These are phyloP conservation scores for Chaetorhynchus papuensis DNA, from an alignment of 2,113 vertebrate species.

Conservation along the genomic window DNA sequence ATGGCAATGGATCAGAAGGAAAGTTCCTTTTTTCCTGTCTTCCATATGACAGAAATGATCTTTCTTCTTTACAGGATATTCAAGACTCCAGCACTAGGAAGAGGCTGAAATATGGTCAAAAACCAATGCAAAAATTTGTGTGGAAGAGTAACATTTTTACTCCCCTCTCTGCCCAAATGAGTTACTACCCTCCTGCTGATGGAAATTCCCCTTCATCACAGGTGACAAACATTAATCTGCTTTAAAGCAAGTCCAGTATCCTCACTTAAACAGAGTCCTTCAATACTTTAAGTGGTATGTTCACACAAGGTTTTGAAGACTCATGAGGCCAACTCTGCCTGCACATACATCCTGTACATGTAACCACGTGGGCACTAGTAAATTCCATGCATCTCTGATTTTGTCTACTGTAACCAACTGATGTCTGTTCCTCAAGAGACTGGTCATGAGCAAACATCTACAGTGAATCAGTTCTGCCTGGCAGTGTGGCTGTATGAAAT, in stretches of 20 bases:
- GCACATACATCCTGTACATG: rapidly evolving
- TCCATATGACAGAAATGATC: rapidly evolving
- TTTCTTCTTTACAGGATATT: neutral
- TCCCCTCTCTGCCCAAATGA: neutral
- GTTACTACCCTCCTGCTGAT: neutral
- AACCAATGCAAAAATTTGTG: neutral
- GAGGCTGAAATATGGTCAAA: neutral
- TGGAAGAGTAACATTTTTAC: neutral
- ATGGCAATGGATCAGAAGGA: neutral
- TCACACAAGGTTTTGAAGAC: neutral
- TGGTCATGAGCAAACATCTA: neutral
- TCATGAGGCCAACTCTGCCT: neutral
- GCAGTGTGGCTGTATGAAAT: neutral
- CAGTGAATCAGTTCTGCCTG: neutral
- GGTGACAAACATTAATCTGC: neutral
- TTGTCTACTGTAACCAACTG: neutral
- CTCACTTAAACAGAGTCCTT: neutral
- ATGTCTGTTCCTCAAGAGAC: neutral
- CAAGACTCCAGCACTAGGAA: neutral
- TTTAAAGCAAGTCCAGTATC: neutral
- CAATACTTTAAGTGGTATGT: rapidly evolving
- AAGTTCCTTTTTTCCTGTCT: neutral
- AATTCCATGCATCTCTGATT: neutral
- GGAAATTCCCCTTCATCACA: neutral
- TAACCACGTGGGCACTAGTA: neutral